phyloP scores from a whole-genome alignment of 2,113 vertebrate genomes.

The Holacanthus passer region DNA sequence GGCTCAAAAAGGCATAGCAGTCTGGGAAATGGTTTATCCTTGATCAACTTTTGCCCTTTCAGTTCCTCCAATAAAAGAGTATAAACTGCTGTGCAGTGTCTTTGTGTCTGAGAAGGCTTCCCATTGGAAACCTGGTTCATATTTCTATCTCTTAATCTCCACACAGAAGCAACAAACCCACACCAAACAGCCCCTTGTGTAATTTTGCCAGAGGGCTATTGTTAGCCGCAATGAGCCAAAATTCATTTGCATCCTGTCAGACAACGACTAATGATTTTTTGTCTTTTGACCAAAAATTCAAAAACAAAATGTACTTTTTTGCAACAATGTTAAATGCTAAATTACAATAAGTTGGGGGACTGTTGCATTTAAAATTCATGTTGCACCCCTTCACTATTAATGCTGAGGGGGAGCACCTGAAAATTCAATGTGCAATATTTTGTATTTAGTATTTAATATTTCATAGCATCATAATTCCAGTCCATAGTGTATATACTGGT shows the following conservation, averaged over 20 bases:
- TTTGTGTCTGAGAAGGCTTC: slow-evolving; percentile 34
- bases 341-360: neutral
- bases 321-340: neutral
- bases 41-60: neutral
- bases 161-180: slow-evolving; percentile 40
- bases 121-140: slow-evolving; percentile 32
- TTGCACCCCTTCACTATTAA: neutral
- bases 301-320: neutral
- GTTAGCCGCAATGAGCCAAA: slow-evolving; percentile 52
- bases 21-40: neutral
- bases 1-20: slow-evolving; percentile 4
- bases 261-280: slow-evolving; percentile 54
- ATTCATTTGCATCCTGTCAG: slow-evolving; percentile 63
- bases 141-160: slow-evolving; percentile 48
- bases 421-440: too few species aligned
- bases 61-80: neutral
- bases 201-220: slow-evolving; percentile 46
- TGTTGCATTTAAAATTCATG: too few species aligned
- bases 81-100: neutral
- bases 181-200: slow-evolving; percentile 21
- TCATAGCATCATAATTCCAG: too few species aligned
- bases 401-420: neutral
- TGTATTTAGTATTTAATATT: too few species aligned
- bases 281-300: too few species aligned
- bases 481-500: too few species aligned